A percentile compares a stretch with the other conserved stretches of the same genome.
Evolutionary conservation across 2,113 vertebrate species (phyloP).

Genomic region (Potamarius usumacintae): DNA sequence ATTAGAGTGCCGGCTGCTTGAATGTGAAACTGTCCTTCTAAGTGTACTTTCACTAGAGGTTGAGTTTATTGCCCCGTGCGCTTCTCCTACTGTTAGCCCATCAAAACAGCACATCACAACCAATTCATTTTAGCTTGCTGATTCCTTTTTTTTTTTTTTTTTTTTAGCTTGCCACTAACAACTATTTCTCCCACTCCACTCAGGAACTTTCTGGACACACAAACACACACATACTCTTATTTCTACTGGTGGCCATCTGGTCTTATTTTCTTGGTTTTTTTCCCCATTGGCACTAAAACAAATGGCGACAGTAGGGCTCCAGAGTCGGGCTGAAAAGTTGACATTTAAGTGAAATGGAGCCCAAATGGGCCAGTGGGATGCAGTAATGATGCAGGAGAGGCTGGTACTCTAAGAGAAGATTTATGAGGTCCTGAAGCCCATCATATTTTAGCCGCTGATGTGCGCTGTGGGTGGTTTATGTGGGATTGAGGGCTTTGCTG

Average conservation of each 20-base stretch:
- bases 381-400: slow-evolving; percentile 73
- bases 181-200: slow-evolving; percentile 9
- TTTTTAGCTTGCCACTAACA: slow-evolving; percentile 38
- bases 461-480: slow-evolving; percentile 73
- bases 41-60: slow-evolving; percentile 59
- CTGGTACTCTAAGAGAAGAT: slow-evolving; percentile 74
- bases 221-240: slow-evolving; percentile 25
- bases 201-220: slow-evolving; percentile 17
- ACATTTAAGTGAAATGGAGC: slow-evolving; percentile 79
- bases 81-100: slow-evolving; percentile 11
- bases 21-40: slow-evolving; percentile 67
- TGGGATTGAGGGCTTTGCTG: slow-evolving; percentile 72
- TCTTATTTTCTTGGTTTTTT: slow-evolving; percentile 66
- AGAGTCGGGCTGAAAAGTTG: slow-evolving; percentile 68
- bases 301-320: slow-evolving; percentile 67
- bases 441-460: slow-evolving; percentile 77
- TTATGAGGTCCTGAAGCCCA: slow-evolving; percentile 72
- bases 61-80: slow-evolving; percentile 42
- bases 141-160: slow-evolving; percentile 3
- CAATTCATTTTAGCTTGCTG: slow-evolving; percentile 65
- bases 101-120: slow-evolving; percentile 53
- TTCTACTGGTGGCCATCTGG: slow-evolving; percentile 56
- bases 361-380: slow-evolving; percentile 73
- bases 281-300: slow-evolving; percentile 65
- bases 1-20: slow-evolving; percentile 58